Evolutionary conservation across 2,888 invertebrate genomes (phyloP), one percentile per base, ranked within the genome.

Genomic region (Brachycybe producta): DNA sequence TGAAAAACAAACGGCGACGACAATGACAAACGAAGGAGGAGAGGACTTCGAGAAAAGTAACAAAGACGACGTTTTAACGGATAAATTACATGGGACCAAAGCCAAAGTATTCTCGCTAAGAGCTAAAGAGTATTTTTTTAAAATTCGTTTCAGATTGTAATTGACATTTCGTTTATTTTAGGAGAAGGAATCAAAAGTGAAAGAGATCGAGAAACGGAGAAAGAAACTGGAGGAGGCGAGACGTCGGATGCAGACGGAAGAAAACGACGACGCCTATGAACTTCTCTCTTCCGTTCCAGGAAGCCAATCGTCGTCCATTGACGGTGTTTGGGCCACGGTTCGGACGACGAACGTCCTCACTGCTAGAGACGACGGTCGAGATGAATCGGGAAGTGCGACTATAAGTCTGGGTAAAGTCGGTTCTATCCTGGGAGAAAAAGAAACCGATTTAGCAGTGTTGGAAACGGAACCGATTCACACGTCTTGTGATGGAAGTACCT

Each of bases 361-460:
- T 2, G 13, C 17, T 7, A 39, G n/a, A n/a, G n/a, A 34, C 15
- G 21, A 17, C 8, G 15, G 7, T n/a, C 39, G 41, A 7, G 50
- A 35, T 5, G 53, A 56, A 27, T 54, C 57, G 21, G 44, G 49
- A 1, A 86, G 87, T 66, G 87, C 87, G 64, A 82, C 88, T 75
- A 84, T 85, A 59, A 88, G 88, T 43, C 71, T 88, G 52, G 87
- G 87, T 73, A 87, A 59, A 46, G 80, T 85, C 55, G 85, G 86
- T 26, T 73, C 83, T 58, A 80, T 86, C 63, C 72, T 85, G 56
- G 80, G 81, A 51, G 84, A 83, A 8, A 27, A 5, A 11, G 51
- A 48, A 2, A n/a, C 3, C 26, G 32, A 32, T n/a, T n/a, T 32
- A n/a, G 11, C n/a, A 11, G n/a, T 11, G 11, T n/a, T 32, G 11